These are phyloP conservation scores for Arizona elegans DNA, from an alignment of 2,113 vertebrate genomes.

Conservation along the genomic window DNA sequence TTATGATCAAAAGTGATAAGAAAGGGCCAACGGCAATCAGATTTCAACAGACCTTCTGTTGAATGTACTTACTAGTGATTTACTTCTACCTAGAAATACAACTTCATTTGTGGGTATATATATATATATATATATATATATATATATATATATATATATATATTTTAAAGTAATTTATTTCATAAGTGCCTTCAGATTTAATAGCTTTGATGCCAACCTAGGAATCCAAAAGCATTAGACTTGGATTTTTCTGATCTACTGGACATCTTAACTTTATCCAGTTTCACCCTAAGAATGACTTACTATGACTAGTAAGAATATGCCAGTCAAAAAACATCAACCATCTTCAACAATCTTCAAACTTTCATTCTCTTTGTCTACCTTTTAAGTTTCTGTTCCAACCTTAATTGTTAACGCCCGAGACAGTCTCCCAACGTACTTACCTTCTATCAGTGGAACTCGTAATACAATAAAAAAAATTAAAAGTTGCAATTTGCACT, in stretches of 20 bases:
- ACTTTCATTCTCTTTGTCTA: background rate
- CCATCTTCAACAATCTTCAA: background rate
- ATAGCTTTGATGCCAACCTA: constrained; percentile 1
- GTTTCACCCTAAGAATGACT: background rate
- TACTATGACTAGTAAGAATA: background rate
- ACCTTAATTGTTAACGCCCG: background rate
- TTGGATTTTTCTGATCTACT: constrained; percentile 9
- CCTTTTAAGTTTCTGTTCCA: background rate
- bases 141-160: constrained; percentile 8
- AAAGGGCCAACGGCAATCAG: background rate
- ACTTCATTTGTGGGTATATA: constrained; percentile 24
- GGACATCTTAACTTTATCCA: constrained; percentile 27
- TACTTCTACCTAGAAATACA: background rate
- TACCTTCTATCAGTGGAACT: background rate
- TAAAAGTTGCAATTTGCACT: background rate
- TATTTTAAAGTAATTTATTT: constrained; percentile 18
- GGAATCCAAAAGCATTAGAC: constrained; percentile 1
- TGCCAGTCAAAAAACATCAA: background rate
- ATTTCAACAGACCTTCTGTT: background rate
- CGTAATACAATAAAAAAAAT: background rate
- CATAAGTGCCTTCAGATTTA: background rate
- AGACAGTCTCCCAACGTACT: background rate
- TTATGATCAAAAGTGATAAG: background rate
- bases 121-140: background rate
- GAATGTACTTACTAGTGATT: too few relatives aligned